Percentiles rank a stretch among this genome's conserved stretches.
phyloP scores from a whole-genome alignment of 2,113 vertebrate genomes.

The Panthera tigris region DNA sequence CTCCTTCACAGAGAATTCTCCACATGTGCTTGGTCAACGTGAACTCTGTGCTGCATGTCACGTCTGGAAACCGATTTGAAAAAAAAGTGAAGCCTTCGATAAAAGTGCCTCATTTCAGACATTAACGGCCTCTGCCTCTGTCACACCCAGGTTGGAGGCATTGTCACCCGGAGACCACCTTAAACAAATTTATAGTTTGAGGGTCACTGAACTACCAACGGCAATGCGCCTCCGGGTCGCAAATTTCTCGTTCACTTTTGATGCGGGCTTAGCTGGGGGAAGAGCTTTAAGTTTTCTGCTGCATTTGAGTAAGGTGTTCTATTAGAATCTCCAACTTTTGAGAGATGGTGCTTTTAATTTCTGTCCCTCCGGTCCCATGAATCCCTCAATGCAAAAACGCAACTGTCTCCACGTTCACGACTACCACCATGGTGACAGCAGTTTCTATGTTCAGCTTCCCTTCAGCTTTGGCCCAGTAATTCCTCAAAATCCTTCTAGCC shows the following conservation, averaged over 20 bases:
- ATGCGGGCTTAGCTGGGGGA: neutral
- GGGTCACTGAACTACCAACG: neutral
- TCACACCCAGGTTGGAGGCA: neutral
- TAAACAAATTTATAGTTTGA: neutral
- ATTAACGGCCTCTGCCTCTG: neutral
- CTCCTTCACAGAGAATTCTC: neutral
- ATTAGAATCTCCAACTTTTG: neutral
- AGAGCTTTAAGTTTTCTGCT: neutral
- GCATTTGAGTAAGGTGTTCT: neutral
- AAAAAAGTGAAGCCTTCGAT: rapidly evolving
- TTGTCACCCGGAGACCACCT: neutral
- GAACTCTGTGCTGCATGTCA: rapidly evolving
- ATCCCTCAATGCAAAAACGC: neutral
- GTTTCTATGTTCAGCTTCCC: neutral
- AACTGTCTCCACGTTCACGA: neutral
- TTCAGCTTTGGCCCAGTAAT: neutral
- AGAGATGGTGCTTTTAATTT: neutral
- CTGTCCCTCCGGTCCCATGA: neutral
- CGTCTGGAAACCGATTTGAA: neutral
- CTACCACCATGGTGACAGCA: neutral
- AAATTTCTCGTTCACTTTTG: neutral
- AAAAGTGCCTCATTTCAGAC: neutral
- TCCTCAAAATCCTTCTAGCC: neutral
- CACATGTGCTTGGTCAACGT: neutral
- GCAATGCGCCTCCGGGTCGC: neutral